phyloP scores from a whole-genome alignment of 2,797 vertebrate genomes.

The Monodelphis domestica region DNA sequence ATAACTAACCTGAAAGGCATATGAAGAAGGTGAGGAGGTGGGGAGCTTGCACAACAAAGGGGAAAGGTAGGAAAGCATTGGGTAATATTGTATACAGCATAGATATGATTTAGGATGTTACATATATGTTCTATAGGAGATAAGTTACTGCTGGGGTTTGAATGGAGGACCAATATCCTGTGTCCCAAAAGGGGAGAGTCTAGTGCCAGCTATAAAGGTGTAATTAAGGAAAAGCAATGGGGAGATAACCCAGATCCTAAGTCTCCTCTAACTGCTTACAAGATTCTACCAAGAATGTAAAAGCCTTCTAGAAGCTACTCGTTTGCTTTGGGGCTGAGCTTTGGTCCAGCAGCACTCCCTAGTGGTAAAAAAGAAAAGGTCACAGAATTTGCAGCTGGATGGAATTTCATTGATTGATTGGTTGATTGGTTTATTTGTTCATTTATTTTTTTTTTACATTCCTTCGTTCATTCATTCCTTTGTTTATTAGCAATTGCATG shows the following conservation, averaged over 20 bases:
- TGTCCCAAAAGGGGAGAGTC: neutral
- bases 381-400: neutral
- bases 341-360: neutral
- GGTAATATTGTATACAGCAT: neutral
- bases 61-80: neutral
- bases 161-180: neutral
- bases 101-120: neutral
- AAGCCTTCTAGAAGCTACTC: neutral
- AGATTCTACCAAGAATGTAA: neutral
- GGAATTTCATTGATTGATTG: no score
- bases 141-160: neutral
- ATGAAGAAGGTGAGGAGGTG: neutral
- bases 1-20: neutral
- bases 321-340: neutral
- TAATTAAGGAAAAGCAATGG: neutral
- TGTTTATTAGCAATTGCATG: no score
- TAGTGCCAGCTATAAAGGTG: neutral
- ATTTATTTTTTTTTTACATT: no score
- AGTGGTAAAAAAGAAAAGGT: neutral
- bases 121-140: neutral
- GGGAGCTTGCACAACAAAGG: neutral
- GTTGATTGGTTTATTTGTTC: no score
- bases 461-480: no score
- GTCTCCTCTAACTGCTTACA: neutral
- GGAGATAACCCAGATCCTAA: neutral